Evolutionary conservation across 2,888 invertebrate species (phyloP).

Genomic region (Eupithecia centaureata): DNA sequence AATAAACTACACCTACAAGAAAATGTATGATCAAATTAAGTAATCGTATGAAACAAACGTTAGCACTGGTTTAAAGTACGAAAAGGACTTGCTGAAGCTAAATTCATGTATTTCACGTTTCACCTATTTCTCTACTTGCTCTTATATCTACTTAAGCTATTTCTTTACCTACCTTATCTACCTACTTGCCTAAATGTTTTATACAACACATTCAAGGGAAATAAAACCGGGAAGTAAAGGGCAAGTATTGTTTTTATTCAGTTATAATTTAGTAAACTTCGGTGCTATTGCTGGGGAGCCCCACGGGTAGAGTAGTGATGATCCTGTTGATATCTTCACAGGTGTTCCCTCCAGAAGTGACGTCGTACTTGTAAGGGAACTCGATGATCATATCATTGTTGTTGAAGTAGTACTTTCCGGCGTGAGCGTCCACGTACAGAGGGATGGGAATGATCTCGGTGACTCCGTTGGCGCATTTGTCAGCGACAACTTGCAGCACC

Average conservation of each 20-base stretch:
- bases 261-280: not conserved
- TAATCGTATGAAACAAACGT: too few species aligned
- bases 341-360: not conserved
- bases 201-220: not conserved
- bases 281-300: not conserved
- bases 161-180: not conserved
- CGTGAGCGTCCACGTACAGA: not conserved
- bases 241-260: conserved; percentile 1
- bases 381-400: not conserved
- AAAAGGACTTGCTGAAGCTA: not conserved
- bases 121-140: not conserved
- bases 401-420: conserved; percentile 8
- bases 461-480: not conserved
- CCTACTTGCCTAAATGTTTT: not conserved
- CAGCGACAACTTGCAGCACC: not conserved
- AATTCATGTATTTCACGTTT: not conserved
- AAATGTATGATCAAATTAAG: too few species aligned
- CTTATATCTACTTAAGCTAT: not conserved
- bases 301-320: not conserved
- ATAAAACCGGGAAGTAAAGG: not conserved
- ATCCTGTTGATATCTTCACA: not conserved
- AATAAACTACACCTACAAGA: too few species aligned
- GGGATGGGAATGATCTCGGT: not conserved
- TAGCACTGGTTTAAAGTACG: too few species aligned
- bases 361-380: conserved; percentile 11